Evolutionary conservation across 2,113 vertebrate species (phyloP).

Genomic region (Melanerpes formicivorus): DNA sequence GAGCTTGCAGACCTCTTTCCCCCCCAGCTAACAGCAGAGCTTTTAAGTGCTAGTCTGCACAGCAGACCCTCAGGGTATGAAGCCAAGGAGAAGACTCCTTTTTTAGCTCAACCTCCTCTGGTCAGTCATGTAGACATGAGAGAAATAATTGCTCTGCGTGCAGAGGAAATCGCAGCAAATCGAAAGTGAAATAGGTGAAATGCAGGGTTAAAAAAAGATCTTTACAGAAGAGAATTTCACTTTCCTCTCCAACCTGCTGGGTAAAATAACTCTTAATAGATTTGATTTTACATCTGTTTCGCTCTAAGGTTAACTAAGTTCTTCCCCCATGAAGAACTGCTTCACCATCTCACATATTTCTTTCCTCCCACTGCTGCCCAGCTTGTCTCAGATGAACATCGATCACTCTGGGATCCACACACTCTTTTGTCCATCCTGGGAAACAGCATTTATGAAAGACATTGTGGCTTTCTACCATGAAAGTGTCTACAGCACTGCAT

Average conservation of each 20-base stretch:
- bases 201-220: rapidly evolving
- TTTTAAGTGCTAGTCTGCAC: not conserved
- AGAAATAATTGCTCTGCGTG: not conserved
- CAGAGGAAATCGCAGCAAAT: conserved; percentile 7
- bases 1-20: not conserved
- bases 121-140: not conserved
- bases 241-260: not conserved
- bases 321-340: not conserved
- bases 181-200: not conserved
- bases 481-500: conserved; percentile 52
- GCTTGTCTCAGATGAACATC: not conserved
- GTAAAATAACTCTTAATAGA: not conserved
- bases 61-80: not conserved
- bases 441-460: conserved; percentile 53
- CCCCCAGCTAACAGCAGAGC: not conserved
- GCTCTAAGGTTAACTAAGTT: not conserved
- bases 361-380: not conserved
- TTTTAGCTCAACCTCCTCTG: not conserved
- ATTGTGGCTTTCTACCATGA: conserved; percentile 49
- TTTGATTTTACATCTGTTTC: not conserved
- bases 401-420: not conserved
- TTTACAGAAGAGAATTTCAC: not conserved
- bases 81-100: not conserved
- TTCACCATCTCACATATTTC: not conserved
- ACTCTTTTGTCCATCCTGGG: not conserved